phyloP scores from a whole-genome alignment of 1,140 invertebrate species.

The Trinorchestia longiramus region DNA sequence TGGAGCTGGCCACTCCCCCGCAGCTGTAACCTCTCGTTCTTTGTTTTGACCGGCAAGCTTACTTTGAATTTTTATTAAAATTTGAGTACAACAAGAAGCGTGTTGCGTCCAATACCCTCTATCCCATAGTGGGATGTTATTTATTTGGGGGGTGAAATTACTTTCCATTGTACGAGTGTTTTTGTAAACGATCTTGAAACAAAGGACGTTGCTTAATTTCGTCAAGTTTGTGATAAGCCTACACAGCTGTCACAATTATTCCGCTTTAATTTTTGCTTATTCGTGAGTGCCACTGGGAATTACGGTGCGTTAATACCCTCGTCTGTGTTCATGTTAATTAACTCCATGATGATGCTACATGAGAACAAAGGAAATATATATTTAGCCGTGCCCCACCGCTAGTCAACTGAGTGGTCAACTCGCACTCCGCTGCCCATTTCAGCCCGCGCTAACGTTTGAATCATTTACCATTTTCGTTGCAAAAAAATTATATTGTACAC shows the following conservation, averaged over 20 bases:
- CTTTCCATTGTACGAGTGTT: background rate
- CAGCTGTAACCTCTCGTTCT: background rate
- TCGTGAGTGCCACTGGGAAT: background rate
- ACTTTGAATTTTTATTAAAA: background rate
- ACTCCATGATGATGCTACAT: background rate
- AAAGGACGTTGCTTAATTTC: background rate
- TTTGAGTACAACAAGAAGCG: background rate
- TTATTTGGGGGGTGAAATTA: background rate
- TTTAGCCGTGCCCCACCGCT: background rate
- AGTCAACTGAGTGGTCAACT: background rate
- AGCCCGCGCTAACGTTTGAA: background rate
- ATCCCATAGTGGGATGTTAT: background rate
- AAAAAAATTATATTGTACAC: background rate
- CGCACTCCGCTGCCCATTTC: background rate
- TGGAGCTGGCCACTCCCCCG: background rate
- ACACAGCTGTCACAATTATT: background rate
- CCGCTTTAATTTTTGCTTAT: background rate
- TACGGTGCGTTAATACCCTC: background rate
- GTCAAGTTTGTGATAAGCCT: background rate
- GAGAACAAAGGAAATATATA: background rate
- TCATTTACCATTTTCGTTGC: background rate
- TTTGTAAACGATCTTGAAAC: background rate
- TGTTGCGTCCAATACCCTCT: background rate
- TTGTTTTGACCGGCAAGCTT: constrained; percentile 6
- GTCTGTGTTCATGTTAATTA: background rate